These are phyloP conservation scores for Telmatochromis brachygnathus DNA, from an alignment of 2,113 vertebrate species.

Conservation along the genomic window DNA sequence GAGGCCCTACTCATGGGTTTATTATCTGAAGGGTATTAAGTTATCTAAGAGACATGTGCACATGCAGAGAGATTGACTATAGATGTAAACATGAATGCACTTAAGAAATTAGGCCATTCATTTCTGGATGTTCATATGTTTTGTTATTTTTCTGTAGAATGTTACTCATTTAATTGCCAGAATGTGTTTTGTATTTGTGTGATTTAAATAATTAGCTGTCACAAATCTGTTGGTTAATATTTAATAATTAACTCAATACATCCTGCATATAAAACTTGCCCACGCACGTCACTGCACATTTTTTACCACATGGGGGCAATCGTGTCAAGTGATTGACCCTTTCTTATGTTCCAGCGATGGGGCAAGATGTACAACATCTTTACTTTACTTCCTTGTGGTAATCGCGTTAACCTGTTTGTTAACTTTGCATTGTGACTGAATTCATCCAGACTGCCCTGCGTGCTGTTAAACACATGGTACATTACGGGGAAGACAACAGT, in stretches of 20 bases:
- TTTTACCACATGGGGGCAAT: slow-evolving; percentile 40
- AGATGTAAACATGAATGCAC: background rate
- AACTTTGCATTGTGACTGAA: background rate
- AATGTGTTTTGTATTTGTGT: background rate
- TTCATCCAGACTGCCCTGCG: background rate
- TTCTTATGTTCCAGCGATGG: background rate
- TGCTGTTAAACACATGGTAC: background rate
- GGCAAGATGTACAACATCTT: background rate
- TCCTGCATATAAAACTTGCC: background rate
- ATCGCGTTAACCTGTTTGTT: background rate
- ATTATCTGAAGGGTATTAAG: slow-evolving; percentile 74
- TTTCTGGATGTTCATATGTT: background rate
- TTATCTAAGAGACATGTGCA: background rate
- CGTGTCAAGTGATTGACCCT: background rate
- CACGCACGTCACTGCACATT: background rate
- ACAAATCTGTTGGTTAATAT: background rate
- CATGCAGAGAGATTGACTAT: background rate
- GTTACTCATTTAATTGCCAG: background rate
- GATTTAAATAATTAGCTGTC: background rate
- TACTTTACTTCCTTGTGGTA: background rate
- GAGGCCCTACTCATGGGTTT: slow-evolving; percentile 71
- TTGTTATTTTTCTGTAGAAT: background rate
- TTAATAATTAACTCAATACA: background rate
- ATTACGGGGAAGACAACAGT: background rate
- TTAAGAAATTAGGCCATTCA: background rate